phyloP scores from a whole-genome alignment of 2,888 invertebrate species.

The Drosophila nr. perissopoda region DNA sequence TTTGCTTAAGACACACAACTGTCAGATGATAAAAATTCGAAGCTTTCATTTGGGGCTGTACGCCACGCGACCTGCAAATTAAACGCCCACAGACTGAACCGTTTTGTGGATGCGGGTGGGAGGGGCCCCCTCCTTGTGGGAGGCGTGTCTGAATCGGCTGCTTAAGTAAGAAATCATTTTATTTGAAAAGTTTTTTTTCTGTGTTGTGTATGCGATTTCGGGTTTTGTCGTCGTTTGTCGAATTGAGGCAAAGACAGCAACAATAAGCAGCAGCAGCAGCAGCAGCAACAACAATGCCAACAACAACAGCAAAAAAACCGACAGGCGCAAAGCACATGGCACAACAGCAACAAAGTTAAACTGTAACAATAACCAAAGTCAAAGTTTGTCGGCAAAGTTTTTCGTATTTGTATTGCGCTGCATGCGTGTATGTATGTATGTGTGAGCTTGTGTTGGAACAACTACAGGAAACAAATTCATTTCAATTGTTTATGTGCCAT shows the following conservation, averaged over 20 bases:
- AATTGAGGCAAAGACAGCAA: conserved; percentile 2
- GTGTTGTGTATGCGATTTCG: conserved; percentile 21
- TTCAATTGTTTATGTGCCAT: conserved; percentile 70
- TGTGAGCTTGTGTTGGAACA: conserved; percentile 51
- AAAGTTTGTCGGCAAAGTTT: conserved; percentile 78
- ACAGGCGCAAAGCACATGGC: conserved; percentile 54
- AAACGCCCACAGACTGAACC: conserved; percentile 10
- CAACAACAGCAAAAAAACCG: conserved; percentile 24
- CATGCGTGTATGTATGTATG: conserved; percentile 11
- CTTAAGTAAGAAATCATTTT: conserved; percentile 77
- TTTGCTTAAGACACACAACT: background rate
- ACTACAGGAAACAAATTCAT: conserved; percentile 75
- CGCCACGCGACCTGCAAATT: conserved; percentile 19
- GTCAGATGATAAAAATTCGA: conserved; percentile 11
- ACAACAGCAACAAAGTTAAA: conserved; percentile 73
- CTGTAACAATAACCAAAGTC: conserved; percentile 81
- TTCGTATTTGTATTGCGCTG: conserved; percentile 52
- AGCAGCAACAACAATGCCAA: conserved; percentile 28
- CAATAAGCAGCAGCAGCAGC: conserved; percentile 10
- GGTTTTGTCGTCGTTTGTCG: conserved; percentile 34
- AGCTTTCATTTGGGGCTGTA: conserved; percentile 19
- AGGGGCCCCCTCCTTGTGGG: background rate
- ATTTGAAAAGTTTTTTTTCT: conserved; percentile 69
- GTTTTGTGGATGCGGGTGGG: background rate
- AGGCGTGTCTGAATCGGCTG: conserved; percentile 46